Evolutionary conservation across 2,797 vertebrate genomes (phyloP).

Genomic region (Arctocebus calabarensis): DNA sequence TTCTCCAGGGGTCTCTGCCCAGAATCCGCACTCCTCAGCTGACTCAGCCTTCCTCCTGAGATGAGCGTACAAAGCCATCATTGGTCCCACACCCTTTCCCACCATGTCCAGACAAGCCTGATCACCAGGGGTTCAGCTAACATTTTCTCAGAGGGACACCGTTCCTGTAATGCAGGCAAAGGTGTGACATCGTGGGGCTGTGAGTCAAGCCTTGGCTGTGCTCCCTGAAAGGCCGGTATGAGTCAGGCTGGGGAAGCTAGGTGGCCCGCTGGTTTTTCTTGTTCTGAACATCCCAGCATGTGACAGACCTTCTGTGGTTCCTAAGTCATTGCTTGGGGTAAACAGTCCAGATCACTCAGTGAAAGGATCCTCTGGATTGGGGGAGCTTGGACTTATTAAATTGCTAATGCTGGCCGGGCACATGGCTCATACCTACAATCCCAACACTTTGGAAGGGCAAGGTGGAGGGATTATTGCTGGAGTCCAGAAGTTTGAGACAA

Average conservation of each 20-base stretch:
- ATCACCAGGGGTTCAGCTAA: slow-evolving; percentile 51
- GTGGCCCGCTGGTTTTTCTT: slow-evolving; percentile 61
- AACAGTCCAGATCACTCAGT: slow-evolving; percentile 35
- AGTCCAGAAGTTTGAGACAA: background rate
- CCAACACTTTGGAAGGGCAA: background rate
- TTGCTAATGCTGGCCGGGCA: background rate
- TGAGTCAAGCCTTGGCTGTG: slow-evolving; percentile 78
- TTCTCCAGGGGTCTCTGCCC: slow-evolving; percentile 1
- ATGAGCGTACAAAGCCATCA: slow-evolving; percentile 69
- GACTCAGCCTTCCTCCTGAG: slow-evolving; percentile 75
- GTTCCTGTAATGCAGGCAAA: slow-evolving; percentile 81
- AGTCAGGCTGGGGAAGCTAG: slow-evolving; percentile 24
- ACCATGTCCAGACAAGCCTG: background rate
- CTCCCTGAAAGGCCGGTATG: background rate
- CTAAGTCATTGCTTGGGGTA: slow-evolving; percentile 57
- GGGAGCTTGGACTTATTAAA: background rate
- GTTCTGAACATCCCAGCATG: background rate
- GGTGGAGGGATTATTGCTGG: background rate
- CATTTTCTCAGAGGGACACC: slow-evolving; percentile 80
- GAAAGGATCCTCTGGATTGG: background rate
- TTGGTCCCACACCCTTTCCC: background rate
- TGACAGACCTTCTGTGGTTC: background rate
- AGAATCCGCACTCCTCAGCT: background rate
- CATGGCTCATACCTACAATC: background rate
- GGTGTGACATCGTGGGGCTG: slow-evolving; percentile 80